These are phyloP conservation scores for Gorsachius goisagi DNA, from an alignment of 2,113 vertebrate genomes.

Conservation along the genomic window DNA sequence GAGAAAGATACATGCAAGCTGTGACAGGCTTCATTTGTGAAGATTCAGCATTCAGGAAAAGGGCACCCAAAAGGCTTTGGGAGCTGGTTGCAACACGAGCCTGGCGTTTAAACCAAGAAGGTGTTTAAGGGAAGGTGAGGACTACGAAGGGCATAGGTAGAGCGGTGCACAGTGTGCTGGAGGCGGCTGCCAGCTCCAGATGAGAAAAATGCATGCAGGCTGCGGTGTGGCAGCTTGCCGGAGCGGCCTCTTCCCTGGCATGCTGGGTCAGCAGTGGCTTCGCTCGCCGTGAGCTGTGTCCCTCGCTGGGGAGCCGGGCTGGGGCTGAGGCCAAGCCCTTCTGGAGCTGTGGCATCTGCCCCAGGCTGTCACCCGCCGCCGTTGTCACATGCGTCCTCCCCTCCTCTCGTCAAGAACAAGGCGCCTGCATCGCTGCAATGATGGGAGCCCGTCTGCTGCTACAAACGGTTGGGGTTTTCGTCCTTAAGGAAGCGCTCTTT, in stretches of 20 bases:
- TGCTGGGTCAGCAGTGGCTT: neutral
- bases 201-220: rapidly evolving
- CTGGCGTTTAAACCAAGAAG: neutral
- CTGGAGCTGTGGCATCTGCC: neutral
- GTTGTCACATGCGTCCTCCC: rapidly evolving
- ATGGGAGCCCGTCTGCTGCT: neutral
- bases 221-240: neutral
- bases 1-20: neutral
- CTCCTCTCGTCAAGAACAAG: neutral
- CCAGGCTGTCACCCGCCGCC: neutral
- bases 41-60: neutral
- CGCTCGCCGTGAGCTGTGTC: rapidly evolving
- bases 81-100: neutral
- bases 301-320: neutral
- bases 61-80: neutral
- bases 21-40: neutral
- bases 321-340: neutral
- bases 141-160: neutral
- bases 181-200: neutral
- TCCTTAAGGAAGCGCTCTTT: neutral
- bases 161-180: neutral
- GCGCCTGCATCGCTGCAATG: rapidly evolving
- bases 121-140: neutral
- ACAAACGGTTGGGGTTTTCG: rapidly evolving
- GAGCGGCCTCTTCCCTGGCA: neutral